Evolutionary conservation across 2,888 invertebrate species (phyloP).

Genomic region (Dynastes hyllus): DNA sequence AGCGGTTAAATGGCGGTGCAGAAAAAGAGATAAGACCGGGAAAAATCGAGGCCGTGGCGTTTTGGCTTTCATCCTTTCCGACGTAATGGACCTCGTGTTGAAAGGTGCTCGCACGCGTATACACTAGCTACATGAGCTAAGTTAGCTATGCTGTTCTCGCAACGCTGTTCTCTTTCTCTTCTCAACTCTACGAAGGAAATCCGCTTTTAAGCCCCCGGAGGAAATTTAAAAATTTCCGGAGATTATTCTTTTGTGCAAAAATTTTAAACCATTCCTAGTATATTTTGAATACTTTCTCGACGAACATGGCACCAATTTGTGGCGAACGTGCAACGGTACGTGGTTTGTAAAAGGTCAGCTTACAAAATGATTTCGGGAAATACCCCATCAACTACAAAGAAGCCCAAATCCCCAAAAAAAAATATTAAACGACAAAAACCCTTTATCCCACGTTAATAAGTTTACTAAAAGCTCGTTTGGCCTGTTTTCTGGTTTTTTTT

Average conservation of each 20-base stretch:
- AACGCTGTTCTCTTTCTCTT: not conserved
- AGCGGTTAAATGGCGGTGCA: slow-evolving; percentile 18
- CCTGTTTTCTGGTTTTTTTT: too few relatives aligned
- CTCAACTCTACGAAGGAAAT: slow-evolving; percentile 20
- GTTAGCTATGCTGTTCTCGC: too few relatives aligned
- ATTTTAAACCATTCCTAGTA: slow-evolving; percentile 7
- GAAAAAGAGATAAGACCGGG: slow-evolving; percentile 35
- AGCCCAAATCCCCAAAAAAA: too few relatives aligned
- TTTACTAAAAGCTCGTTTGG: too few relatives aligned
- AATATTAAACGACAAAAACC: too few relatives aligned
- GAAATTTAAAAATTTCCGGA: slow-evolving; percentile 32
- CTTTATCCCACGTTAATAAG: too few relatives aligned
- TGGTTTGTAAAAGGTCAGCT: too few relatives aligned
- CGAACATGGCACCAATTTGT: slow-evolving; percentile 7
- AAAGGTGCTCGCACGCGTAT: slow-evolving; percentile 6
- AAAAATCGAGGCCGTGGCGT: slow-evolving; percentile 8
- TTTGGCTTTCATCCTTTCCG: slow-evolving; percentile 33
- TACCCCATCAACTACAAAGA: too few relatives aligned
- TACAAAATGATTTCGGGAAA: too few relatives aligned
- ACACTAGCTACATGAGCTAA: not conserved
- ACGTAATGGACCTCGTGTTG: slow-evolving; percentile 10
- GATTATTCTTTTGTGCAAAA: slow-evolving; percentile 36
- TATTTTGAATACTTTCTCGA: slow-evolving; percentile 9
- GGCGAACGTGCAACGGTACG: too few relatives aligned
- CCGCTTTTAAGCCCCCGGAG: slow-evolving; percentile 31